These are phyloP conservation scores for Brienomyrus brachyistius DNA, from an alignment of 2,113 vertebrate genomes.

Conservation along the genomic window DNA sequence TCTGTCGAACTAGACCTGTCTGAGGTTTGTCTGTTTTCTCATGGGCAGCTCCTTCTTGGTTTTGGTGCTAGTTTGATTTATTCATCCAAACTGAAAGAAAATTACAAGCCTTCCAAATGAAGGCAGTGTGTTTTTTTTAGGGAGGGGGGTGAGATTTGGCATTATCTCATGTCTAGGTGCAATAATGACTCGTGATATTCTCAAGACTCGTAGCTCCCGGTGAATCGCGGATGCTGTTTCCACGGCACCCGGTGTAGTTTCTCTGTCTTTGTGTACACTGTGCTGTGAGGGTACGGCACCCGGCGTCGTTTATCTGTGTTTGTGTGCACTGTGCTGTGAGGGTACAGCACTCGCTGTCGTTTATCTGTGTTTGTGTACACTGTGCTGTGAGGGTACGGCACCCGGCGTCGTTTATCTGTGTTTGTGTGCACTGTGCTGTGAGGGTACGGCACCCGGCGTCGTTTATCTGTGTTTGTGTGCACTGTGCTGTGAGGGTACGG, in stretches of 20 bases:
- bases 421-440: too few species aligned
- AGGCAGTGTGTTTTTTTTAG: background rate
- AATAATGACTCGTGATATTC: background rate
- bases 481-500: too few species aligned
- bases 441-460: too few species aligned
- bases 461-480: too few species aligned
- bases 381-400: too few species aligned
- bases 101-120: background rate
- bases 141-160: background rate
- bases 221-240: background rate
- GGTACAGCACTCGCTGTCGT: too few species aligned
- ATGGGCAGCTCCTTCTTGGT: background rate
- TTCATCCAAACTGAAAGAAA: background rate
- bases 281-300: too few species aligned
- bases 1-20: slow-evolving; percentile 38
- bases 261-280: background rate
- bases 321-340: too few species aligned
- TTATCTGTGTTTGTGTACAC: too few species aligned
- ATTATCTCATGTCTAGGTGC: background rate
- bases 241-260: background rate
- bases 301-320: too few species aligned
- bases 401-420: too few species aligned
- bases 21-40: background rate
- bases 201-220: background rate
- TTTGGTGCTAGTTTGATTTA: background rate